Evolutionary conservation across 2,888 invertebrate species (phyloP).

Genomic region (Cephalotes varians): DNA sequence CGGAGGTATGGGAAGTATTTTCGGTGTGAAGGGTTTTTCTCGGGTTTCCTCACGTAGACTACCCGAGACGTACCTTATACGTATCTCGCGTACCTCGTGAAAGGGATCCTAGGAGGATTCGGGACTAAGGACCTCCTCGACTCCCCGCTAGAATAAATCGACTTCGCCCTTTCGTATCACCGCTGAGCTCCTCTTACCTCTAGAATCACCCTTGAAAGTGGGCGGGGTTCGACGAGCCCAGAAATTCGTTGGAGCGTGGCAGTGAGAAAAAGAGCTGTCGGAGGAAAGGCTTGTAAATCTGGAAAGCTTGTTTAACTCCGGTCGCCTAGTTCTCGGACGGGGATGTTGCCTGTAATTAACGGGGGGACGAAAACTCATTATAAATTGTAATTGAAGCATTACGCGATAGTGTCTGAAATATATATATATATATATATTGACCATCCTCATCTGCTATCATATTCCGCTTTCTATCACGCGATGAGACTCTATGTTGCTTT

Average conservation of each 20-base stretch:
- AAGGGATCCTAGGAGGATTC: conserved; percentile 70
- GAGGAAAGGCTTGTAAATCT: conserved; percentile 52
- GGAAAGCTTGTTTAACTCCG: conserved; percentile 53
- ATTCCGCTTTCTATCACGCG: neutral
- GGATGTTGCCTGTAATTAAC: conserved; percentile 49
- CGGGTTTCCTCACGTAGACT: conserved; percentile 27
- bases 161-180: conserved; percentile 66
- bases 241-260: conserved; percentile 51
- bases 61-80: conserved; percentile 27
- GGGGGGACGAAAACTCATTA: conserved; percentile 45
- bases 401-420: conserved; percentile 45
- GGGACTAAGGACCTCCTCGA: conserved; percentile 45
- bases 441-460: conserved; percentile 13
- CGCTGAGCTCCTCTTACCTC: conserved; percentile 66
- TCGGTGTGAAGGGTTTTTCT: conserved; percentile 54
- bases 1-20: conserved; percentile 61
- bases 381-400: conserved; percentile 55
- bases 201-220: conserved; percentile 57
- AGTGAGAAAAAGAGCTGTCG: conserved; percentile 12
- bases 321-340: conserved; percentile 21
- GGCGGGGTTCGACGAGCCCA: conserved; percentile 40
- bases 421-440: conserved; percentile 38
- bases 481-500: neutral
- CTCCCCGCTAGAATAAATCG: conserved; percentile 67
- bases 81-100: conserved; percentile 50